phyloP scores from a whole-genome alignment of 53 echinoderm and acorn worm species.

The Paracentrotus lividus region DNA sequence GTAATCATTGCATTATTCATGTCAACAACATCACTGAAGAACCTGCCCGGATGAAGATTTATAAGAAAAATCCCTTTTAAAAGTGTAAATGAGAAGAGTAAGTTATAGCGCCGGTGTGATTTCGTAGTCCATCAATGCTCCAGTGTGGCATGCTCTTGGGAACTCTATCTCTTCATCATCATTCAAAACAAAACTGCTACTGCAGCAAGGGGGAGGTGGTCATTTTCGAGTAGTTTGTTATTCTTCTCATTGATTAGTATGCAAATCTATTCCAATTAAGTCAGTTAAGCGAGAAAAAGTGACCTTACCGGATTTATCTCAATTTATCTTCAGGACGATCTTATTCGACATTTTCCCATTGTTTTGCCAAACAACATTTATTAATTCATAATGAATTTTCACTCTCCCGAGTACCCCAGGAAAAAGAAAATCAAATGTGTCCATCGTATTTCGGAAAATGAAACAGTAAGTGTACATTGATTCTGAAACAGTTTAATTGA shows the following conservation, averaged over 20 bases:
- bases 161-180: slow-evolving; percentile 7
- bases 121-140: not conserved
- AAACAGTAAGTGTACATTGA: too few relatives aligned
- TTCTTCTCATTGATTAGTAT: not conserved
- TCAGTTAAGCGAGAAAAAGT: not conserved
- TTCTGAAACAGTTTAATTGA: too few relatives aligned
- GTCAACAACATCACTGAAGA: not conserved
- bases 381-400: too few relatives aligned
- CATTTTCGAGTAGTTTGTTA: slow-evolving; percentile 25
- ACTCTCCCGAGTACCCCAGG: too few relatives aligned
- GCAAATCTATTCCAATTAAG: not conserved
- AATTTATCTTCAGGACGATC: not conserved
- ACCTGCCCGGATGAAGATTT: not conserved
- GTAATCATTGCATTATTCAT: slow-evolving; percentile 2
- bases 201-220: not conserved
- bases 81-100: not conserved
- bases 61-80: not conserved
- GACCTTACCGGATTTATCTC: not conserved
- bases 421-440: too few relatives aligned
- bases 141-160: not conserved
- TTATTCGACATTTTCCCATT: too few relatives aligned
- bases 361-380: too few relatives aligned
- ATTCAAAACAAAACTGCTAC: slow-evolving; percentile 37
- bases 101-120: not conserved
- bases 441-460: too few relatives aligned